A percentile compares a stretch with the other conserved stretches of the same genome.
Evolutionary conservation across 2,113 vertebrate species (phyloP).

Genomic region (Melospiza georgiana): DNA sequence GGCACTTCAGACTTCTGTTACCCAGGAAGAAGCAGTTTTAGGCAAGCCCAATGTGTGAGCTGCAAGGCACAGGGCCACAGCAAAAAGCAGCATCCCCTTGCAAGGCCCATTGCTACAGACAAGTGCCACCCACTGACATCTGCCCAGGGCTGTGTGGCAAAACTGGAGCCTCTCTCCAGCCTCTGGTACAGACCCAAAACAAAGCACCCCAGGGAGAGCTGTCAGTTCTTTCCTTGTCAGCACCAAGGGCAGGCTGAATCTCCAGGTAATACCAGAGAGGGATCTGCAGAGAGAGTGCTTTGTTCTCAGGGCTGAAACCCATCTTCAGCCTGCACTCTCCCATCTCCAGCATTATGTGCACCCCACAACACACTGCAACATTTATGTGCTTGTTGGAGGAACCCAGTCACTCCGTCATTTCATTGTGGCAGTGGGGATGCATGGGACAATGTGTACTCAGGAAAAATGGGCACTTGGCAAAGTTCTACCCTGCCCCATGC

Average conservation of each 20-base stretch:
- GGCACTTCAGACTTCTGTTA: background rate
- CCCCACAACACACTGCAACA: background rate
- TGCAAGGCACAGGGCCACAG: background rate
- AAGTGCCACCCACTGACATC: background rate
- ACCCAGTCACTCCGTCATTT: background rate
- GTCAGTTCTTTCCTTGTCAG: background rate
- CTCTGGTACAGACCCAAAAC: background rate
- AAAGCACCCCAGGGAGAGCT: background rate
- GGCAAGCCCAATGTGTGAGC: accelerated
- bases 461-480: background rate
- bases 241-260: background rate
- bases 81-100: background rate
- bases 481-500: background rate
- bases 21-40: background rate
- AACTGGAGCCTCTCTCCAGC: background rate
- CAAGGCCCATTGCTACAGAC: background rate
- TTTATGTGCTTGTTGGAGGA: background rate
- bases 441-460: accelerated
- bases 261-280: background rate
- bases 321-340: background rate
- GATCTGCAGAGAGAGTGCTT: background rate
- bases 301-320: background rate
- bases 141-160: background rate
- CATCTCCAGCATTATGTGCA: background rate
- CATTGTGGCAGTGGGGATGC: accelerated